Base-by-base conservation (phyloP, 2,888 invertebrate genomes). In the Cotesia congregata region DNA sequence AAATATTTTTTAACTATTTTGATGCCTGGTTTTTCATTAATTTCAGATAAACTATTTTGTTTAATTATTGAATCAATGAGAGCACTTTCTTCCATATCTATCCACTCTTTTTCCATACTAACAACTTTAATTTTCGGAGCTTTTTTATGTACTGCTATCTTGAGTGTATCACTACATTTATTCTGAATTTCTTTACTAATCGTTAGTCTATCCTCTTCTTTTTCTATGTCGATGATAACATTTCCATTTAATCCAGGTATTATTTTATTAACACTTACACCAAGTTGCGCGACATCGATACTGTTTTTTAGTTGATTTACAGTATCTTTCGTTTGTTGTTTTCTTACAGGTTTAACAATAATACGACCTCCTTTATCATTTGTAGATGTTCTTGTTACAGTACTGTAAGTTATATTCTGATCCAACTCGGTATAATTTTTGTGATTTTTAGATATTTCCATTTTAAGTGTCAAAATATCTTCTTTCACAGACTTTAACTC, bases 301-400 rank as follows among this genome's bases (percentile, higher is more conserved):
- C 67, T 78, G 7, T 78, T 67, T 69, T 77, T 75, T 9, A 80
- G 61, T 9, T 59, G 20, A 40, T 75, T 62, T 7, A 67, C 69
- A 30, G 75, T 76, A 40, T 17, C 15, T 38, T 74, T 71, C 62
- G 78, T 80, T 12, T 77, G 71, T 20, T 80, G 80, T 6, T 77
- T 50, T 64, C 41, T 64, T 39, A 9, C 40, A 7, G 15, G 6
- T 50, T 50, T 50, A 3, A 50, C 50, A 50, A 50, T 12, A 2
- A 50, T 6, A 50, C 50, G 50, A 50, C 12, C 50, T 9, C 6
- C 50, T 9, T 50, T 50, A 50, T 20, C 1, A 20, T 20, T 20
- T 20, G 20, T 20, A 20, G 20, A 20, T 20, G 2, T 20, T 20
- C 2, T 20, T 20, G 20, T 1, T 20, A 20, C 20, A 20, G 20